A percentile compares a stretch with the other conserved stretches of the same genome.
These are phyloP conservation scores for Caenorhabditis japonica DNA, from an alignment of 2,888 invertebrate genomes.

Conservation along the genomic window DNA sequence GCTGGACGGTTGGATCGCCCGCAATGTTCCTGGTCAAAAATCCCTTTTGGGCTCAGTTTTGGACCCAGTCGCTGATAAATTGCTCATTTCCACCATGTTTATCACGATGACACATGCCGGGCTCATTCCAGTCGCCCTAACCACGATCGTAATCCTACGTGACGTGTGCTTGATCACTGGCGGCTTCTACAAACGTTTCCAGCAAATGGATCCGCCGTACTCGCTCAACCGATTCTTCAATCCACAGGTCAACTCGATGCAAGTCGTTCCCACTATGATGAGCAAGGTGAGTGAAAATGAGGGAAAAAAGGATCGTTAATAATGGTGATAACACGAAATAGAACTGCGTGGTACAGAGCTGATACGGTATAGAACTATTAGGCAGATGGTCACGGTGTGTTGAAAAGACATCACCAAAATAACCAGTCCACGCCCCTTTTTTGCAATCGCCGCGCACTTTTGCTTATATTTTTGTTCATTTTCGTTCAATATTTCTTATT, in stretches of 20 bases:
- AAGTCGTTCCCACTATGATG: slow-evolving; percentile 88
- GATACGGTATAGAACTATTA: no score
- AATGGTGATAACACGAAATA: not conserved
- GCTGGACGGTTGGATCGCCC: slow-evolving; percentile 93
- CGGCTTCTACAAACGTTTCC: slow-evolving; percentile 87
- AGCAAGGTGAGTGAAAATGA: slow-evolving; percentile 84
- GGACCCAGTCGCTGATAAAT: slow-evolving; percentile 96
- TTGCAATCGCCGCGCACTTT: no score
- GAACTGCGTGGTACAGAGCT: not conserved
- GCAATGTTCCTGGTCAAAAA: slow-evolving; percentile 90
- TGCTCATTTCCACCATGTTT: slow-evolving; percentile 90
- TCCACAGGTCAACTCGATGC: slow-evolving; percentile 73
- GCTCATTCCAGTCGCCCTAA: slow-evolving; percentile 84
- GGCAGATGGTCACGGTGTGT: no score
- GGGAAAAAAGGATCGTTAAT: not conserved
- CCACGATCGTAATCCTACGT: slow-evolving; percentile 87
- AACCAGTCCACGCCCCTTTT: no score
- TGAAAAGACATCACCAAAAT: no score
- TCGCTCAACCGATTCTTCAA: slow-evolving; percentile 69
- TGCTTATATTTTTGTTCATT: no score
- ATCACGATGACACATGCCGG: slow-evolving; percentile 88
- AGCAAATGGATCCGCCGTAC: slow-evolving; percentile 63
- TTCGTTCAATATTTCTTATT: no score
- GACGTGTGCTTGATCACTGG: slow-evolving; percentile 88
- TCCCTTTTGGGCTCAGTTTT: slow-evolving; percentile 93